Evolutionary conservation across 1,140 invertebrate genomes (phyloP), one percentile per base, ranked within the genome.

Genomic region (Limonius californicus): DNA sequence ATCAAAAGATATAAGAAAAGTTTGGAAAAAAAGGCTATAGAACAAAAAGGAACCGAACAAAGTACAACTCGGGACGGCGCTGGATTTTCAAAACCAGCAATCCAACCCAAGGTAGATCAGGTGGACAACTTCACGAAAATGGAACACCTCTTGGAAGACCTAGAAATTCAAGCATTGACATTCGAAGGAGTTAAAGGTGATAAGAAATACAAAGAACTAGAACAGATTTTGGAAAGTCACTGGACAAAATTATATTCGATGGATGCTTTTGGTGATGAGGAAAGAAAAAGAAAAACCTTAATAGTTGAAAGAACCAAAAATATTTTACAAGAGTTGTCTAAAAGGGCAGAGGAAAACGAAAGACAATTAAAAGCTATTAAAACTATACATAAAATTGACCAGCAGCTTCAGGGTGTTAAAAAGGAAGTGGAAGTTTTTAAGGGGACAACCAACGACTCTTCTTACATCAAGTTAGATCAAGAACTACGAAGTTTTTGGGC

Each of bases 101-200:
- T 2, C 6, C 27, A 35, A 14, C 15, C 30, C 4, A 11, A 54
- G 2, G 54, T 19, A 35, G 3, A 19, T 12, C 27, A 30, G 6
- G 39, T 20, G n/a, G 6, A 45, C 3, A 55, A 54, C 6, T n/a
- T n/a, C n/a, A 54, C 3, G n/a, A 19, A 62, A 53, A 58, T 62
- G 9, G 53, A 55, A 43, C 14, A 27, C 14, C 19, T 27, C 7
- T n/a, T 61, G 1, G 55, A 50, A 18, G 43, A 58, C 21, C 20
- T 57, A 11, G 54, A 53, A 32, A 15, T 57, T 1, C 18, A 54
- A 15, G 55, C 32, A 18, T 23, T 53, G 30, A 15, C 35, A 14
- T 62, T 62, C 39, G 61, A 62, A 50, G 61, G 55, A 14, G 21
- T 53, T 8, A 58, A 58, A 20, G 30, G 23, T 8, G 61, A 62